Evolutionary conservation across 2,113 vertebrate genomes (phyloP).

Genomic region (Progne subis): DNA sequence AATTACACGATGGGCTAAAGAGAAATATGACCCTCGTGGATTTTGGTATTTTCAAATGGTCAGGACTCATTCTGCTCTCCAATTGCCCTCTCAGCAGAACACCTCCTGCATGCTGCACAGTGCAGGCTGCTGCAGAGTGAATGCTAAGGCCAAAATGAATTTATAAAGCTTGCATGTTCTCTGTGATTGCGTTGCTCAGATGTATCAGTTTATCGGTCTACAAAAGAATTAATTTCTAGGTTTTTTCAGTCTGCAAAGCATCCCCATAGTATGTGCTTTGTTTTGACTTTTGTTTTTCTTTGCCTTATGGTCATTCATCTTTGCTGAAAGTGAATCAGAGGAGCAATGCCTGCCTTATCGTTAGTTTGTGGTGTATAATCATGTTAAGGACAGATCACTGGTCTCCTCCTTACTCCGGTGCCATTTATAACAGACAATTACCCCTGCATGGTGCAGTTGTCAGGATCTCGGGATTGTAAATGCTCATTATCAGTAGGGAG

Average conservation of each 20-base stretch:
- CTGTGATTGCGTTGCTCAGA: not conserved
- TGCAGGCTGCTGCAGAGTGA: not conserved
- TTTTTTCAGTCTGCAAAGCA: not conserved
- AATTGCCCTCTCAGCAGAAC: not conserved
- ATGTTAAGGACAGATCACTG: constrained; percentile 58
- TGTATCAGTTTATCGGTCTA: not conserved
- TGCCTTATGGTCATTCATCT: constrained; percentile 7
- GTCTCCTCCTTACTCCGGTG: constrained; percentile 16
- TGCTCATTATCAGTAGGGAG: constrained; percentile 36
- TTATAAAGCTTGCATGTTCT: not conserved
- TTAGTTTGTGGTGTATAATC: constrained; percentile 58
- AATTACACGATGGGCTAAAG: not conserved
- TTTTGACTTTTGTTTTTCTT: constrained; percentile 16
- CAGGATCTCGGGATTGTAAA: constrained; percentile 34
- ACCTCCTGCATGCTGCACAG: not conserved
- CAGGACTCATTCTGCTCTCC: not conserved
- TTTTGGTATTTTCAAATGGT: not conserved
- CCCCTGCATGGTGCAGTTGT: constrained; percentile 28
- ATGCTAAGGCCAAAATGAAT: not conserved
- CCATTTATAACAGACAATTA: constrained; percentile 63
- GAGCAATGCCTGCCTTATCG: constrained; percentile 14
- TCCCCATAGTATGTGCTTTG: not conserved
- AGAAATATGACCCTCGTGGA: not conserved
- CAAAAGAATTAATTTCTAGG: not conserved
- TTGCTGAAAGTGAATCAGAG: constrained; percentile 27